These are phyloP conservation scores for Tenebrosternarchus preto DNA, from an alignment of 2,113 vertebrate species.

Conservation along the genomic window DNA sequence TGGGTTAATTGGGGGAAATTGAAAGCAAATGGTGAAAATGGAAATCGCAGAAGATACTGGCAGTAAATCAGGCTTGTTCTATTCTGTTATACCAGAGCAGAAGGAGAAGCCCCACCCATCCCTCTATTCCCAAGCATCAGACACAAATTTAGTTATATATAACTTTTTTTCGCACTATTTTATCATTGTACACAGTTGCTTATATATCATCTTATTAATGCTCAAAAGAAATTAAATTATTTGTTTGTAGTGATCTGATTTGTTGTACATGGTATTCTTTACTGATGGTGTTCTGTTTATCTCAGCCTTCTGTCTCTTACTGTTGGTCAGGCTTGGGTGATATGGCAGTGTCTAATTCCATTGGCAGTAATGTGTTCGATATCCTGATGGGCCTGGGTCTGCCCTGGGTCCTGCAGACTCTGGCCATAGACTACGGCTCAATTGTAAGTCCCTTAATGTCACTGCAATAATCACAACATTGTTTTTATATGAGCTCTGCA, in stretches of 20 bases:
- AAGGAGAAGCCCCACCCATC: too few relatives aligned
- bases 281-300: not conserved
- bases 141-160: not conserved
- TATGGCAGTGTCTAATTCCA: conserved; percentile 97
- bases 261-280: not conserved
- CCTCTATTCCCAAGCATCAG: too few relatives aligned
- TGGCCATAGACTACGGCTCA: conserved; percentile 91
- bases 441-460: conserved; percentile 77
- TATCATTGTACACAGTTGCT: not conserved
- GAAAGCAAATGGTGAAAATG: not conserved
- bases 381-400: conserved; percentile 93
- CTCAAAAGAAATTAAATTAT: not conserved
- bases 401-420: conserved; percentile 91
- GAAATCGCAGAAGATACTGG: too few relatives aligned
- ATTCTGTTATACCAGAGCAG: too few relatives aligned
- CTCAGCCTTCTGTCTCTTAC: conserved; percentile 24
- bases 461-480: not conserved
- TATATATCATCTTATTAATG: not conserved
- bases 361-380: conserved; percentile 97
- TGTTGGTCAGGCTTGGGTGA: conserved; percentile 86
- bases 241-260: not conserved
- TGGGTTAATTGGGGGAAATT: not conserved
- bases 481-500: not conserved
- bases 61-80: too few relatives aligned
- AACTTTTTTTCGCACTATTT: not conserved